A percentile compares a stretch with the other conserved stretches of the same genome.
Conservation (phyloP, 1,140 invertebrate genomes). For the Vanessa tameamea region DNA sequence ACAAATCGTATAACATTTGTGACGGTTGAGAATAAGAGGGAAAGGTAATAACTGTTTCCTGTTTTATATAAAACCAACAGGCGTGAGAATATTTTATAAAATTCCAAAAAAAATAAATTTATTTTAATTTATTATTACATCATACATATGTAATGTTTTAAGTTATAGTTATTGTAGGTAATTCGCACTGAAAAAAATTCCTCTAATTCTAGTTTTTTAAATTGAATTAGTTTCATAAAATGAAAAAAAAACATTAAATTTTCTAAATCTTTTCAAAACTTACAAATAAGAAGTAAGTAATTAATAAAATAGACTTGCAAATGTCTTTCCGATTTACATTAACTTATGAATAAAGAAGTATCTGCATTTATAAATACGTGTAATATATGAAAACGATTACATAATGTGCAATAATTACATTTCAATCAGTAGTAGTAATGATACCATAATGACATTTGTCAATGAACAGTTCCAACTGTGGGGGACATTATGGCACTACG, state of each 20-base stretch:
- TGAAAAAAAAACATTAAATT: too few species aligned
- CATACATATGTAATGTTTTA: too few species aligned
- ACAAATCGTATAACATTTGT: conserved; percentile 46
- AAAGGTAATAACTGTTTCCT: conserved; percentile 34
- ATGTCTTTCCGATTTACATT: too few species aligned
- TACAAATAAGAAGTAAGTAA: too few species aligned
- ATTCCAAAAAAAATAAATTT: too few species aligned
- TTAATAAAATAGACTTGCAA: too few species aligned
- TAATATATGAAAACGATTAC: background rate
- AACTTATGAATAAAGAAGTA: background rate
- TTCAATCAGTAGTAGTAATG: conserved; percentile 31
- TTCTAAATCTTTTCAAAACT: too few species aligned
- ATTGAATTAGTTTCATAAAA: too few species aligned
- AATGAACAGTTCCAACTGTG: conserved; percentile 44
- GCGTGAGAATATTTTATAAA: conserved; percentile 11
- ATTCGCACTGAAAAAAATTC: too few species aligned
- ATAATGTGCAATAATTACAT: conserved; percentile 18
- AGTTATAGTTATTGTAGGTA: too few species aligned
- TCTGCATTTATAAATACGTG: background rate
- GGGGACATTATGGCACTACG: conserved; percentile 41
- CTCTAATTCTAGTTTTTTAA: too few species aligned
- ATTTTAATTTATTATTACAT: too few species aligned
- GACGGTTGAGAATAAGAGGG: conserved; percentile 43
- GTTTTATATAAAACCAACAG: conserved; percentile 20
- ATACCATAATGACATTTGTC: conserved; percentile 41